Percentiles rank a stretch among this genome's conserved stretches.
Evolutionary conservation across 92 coral and sea anemone genomes (phyloP).

Genomic region (Phenganax stokvisi): DNA sequence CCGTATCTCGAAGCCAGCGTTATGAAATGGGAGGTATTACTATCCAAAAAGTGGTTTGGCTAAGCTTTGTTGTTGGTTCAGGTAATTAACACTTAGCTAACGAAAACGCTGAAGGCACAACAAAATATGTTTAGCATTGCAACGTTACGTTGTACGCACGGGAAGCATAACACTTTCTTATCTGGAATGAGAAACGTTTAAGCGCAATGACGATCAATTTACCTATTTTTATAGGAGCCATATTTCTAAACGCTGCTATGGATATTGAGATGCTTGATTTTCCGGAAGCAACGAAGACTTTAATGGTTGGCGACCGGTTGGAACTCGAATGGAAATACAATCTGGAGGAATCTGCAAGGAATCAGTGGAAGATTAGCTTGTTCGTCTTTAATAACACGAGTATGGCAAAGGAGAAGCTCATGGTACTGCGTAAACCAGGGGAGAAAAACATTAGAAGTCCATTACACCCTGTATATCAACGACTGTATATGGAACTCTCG

Average conservation of each 20-base stretch:
- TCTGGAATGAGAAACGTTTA: background rate
- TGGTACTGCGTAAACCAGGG: background rate
- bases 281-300: constrained; percentile 7
- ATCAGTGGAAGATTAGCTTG: constrained; percentile 13
- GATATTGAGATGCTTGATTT: constrained; percentile 16
- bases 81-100: constrained; percentile 15
- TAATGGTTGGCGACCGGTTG: constrained; percentile 23
- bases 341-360: background rate
- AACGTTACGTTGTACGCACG: no score
- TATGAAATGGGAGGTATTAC: constrained; percentile 37
- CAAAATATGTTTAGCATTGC: background rate
- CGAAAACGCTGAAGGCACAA: background rate
- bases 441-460: background rate
- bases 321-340: constrained; percentile 26
- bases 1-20: constrained; percentile 37
- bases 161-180: no score
- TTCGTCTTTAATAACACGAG: background rate
- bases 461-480: background rate
- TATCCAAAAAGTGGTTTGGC: constrained; percentile 22
- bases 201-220: background rate
- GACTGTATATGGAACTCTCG: background rate
- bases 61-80: constrained; percentile 29
- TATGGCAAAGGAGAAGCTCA: background rate
- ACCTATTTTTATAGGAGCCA: constrained; percentile 20
- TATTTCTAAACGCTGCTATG: constrained; percentile 11